Evolutionary conservation across 2,113 vertebrate species (phyloP).

Genomic region (Bathybates hornii): DNA sequence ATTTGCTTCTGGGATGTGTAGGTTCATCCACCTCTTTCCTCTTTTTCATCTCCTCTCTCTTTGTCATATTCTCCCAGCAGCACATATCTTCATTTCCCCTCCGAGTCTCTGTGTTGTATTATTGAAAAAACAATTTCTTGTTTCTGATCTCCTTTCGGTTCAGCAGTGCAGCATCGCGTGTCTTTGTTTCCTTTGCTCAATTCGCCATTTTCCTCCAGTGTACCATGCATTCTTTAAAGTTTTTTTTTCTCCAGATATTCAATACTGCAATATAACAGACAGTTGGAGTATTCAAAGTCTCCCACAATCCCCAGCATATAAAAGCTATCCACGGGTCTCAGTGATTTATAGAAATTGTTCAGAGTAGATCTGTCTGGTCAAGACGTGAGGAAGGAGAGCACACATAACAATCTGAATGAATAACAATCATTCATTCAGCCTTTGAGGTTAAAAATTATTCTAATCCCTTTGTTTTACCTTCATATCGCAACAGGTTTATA

Average conservation of each 20-base stretch:
- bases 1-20: constrained; percentile 18
- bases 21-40: neutral
- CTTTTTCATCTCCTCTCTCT: neutral
- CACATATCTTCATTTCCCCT: neutral
- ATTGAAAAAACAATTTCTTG: constrained; percentile 6
- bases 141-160: neutral
- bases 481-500: neutral
- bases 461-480: neutral
- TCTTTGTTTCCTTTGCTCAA: neutral
- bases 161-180: neutral
- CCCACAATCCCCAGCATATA: neutral
- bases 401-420: neutral
- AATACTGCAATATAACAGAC: neutral
- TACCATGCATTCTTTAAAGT: neutral
- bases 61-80: neutral
- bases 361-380: neutral
- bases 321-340: neutral
- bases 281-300: neutral
- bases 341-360: neutral
- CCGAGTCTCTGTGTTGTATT: constrained; percentile 5
- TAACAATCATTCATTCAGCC: neutral
- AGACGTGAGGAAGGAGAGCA: neutral
- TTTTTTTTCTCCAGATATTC: neutral
- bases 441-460: neutral
- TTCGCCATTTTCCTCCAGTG: neutral